These are phyloP conservation scores for Myanophis thanlyinensis DNA, from an alignment of 2,113 vertebrate genomes.

Conservation along the genomic window DNA sequence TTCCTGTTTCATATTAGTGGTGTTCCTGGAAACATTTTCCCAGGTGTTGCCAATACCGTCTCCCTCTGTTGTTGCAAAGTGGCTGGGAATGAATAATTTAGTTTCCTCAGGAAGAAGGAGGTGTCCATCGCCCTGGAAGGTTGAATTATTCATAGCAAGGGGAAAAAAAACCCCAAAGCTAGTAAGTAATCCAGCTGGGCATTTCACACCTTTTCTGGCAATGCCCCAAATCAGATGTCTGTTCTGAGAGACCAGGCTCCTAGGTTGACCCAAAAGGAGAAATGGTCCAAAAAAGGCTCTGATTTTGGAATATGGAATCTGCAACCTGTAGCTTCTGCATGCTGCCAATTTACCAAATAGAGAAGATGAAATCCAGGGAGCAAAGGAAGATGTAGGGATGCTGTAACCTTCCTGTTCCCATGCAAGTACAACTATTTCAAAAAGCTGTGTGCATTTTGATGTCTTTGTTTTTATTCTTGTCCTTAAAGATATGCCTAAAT, in stretches of 20 bases:
- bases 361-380: too few relatives aligned
- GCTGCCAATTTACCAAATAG: not conserved
- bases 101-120: slow-evolving; percentile 57
- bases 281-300: not conserved
- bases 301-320: not conserved
- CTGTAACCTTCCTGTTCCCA: not conserved
- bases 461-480: not conserved
- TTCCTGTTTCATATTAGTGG: rapidly evolving
- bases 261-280: not conserved
- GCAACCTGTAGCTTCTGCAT: not conserved
- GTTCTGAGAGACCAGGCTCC: too few relatives aligned
- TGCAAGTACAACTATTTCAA: not conserved
- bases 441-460: not conserved
- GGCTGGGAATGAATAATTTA: slow-evolving; percentile 59
- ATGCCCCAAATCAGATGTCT: not conserved
- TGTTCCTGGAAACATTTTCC: slow-evolving; percentile 40
- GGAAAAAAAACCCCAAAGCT: not conserved
- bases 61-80: slow-evolving; percentile 54
- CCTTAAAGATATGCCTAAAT: not conserved
- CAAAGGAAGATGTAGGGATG: not conserved
- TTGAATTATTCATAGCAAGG: slow-evolving; percentile 57
- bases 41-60: not conserved
- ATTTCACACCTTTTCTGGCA: not conserved
- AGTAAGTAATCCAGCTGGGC: not conserved
- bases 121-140: not conserved